Percentiles rank a stretch among this genome's conserved stretches.
phyloP scores from a whole-genome alignment of 2,113 vertebrate species.

The Tetrao urogallus region DNA sequence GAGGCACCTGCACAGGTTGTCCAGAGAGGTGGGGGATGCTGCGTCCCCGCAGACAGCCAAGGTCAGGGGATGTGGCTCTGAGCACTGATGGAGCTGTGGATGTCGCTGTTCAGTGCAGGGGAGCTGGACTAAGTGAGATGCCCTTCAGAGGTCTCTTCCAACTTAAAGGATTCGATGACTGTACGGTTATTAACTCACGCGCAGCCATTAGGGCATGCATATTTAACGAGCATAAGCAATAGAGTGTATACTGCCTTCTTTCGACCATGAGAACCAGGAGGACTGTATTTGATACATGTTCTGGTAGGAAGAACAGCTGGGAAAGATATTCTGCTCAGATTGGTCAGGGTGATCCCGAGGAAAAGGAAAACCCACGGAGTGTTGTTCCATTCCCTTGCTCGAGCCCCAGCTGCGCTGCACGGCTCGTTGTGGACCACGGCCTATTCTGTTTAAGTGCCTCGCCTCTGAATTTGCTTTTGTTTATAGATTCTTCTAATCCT shows the following conservation, averaged over 20 bases:
- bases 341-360: background rate
- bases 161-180: too few species aligned
- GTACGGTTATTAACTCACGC: background rate
- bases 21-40: background rate
- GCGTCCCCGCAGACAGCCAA: background rate
- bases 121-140: too few species aligned
- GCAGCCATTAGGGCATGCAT: background rate
- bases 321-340: background rate
- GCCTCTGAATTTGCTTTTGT: background rate
- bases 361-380: background rate
- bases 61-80: background rate
- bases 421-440: background rate
- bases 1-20: background rate
- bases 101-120: too few species aligned
- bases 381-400: background rate
- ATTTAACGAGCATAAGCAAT: background rate
- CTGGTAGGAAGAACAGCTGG: background rate
- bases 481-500: constrained; percentile 11
- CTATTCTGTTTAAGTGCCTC: background rate
- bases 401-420: background rate
- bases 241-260: background rate
- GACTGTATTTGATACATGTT: background rate
- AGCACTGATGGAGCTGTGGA: too few species aligned
- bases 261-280: background rate
- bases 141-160: too few species aligned